Percentiles rank a stretch among this genome's conserved stretches.
Evolutionary conservation across 2,888 invertebrate species (phyloP).

Genomic region (Acleris literana): DNA sequence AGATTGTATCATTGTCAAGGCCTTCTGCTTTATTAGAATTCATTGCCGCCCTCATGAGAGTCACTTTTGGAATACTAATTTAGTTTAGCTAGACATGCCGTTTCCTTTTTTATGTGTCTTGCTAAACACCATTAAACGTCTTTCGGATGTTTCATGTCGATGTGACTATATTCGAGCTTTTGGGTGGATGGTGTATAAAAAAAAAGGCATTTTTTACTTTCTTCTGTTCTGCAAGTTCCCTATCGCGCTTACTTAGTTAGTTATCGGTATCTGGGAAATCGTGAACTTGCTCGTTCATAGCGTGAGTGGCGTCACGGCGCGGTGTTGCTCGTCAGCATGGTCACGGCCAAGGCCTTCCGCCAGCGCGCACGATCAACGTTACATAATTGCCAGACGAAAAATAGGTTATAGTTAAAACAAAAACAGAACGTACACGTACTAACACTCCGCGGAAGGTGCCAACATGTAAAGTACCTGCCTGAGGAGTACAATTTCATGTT

Average conservation of each 20-base stretch:
- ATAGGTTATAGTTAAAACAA: constrained; percentile 39
- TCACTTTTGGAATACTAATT: constrained; percentile 70
- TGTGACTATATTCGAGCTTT: too few species aligned
- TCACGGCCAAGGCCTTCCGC: constrained; percentile 79
- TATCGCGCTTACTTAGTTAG: constrained; percentile 16
- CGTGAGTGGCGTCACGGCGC: constrained; percentile 53
- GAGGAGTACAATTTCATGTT: neutral
- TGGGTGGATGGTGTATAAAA: too few species aligned
- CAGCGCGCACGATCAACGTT: constrained; percentile 65
- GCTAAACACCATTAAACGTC: neutral
- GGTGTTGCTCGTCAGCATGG: constrained; percentile 71
- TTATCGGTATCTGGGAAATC: constrained; percentile 27
- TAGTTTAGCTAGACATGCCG: constrained; percentile 45
- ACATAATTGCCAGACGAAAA: constrained; percentile 65
- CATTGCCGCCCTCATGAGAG: constrained; percentile 69
- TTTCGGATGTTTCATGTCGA: too few species aligned
- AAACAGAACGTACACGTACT: constrained; percentile 9
- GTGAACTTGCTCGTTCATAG: constrained; percentile 26
- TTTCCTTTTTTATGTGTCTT: constrained; percentile 23
- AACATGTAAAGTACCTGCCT: neutral
- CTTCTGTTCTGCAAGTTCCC: neutral
- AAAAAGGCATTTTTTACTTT: too few species aligned
- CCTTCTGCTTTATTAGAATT: constrained; percentile 74
- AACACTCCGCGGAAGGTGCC: neutral
- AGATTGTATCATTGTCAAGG: constrained; percentile 74